phyloP scores from a whole-genome alignment of 2,113 vertebrate species.

The Pseudonaja textilis region DNA sequence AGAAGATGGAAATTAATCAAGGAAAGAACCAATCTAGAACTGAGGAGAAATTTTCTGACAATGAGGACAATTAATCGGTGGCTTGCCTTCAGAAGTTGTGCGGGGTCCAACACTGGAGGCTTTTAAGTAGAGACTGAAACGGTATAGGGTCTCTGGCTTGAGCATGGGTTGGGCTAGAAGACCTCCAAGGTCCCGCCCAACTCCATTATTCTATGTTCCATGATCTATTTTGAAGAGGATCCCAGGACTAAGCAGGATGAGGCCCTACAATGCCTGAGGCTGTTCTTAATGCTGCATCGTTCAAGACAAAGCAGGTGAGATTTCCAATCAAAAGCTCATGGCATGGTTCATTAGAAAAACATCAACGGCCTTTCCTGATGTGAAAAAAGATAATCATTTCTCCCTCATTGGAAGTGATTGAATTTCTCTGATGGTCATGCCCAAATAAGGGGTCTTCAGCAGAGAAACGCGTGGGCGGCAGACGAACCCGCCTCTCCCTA shows the following conservation, averaged over 20 bases:
- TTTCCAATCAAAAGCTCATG: conserved; percentile 66
- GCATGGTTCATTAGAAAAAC: conserved; percentile 65
- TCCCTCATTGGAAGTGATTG: conserved; percentile 63
- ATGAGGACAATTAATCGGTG: neutral
- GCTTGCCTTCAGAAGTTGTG: neutral
- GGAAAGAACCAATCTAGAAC: neutral
- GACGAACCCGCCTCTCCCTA: neutral
- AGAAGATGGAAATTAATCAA: neutral
- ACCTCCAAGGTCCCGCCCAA: neutral
- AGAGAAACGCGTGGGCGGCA: neutral
- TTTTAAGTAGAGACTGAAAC: neutral
- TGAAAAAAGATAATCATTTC: conserved; percentile 65
- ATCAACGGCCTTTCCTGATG: conserved; percentile 58
- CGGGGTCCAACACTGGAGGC: neutral
- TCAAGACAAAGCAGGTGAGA: conserved; percentile 36
- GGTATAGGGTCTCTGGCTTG: too few relatives aligned
- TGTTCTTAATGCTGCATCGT: neutral
- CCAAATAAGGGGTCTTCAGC: conserved; percentile 35
- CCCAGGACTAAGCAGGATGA: neutral
- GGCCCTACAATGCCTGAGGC: neutral
- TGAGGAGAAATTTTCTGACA: neutral
- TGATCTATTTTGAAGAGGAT: neutral
- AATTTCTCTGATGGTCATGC: conserved; percentile 59
- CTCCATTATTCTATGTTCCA: neutral
- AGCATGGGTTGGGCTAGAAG: neutral